These are phyloP conservation scores for Glaucomys volans DNA, from an alignment of 2,113 vertebrate species.

Conservation along the genomic window DNA sequence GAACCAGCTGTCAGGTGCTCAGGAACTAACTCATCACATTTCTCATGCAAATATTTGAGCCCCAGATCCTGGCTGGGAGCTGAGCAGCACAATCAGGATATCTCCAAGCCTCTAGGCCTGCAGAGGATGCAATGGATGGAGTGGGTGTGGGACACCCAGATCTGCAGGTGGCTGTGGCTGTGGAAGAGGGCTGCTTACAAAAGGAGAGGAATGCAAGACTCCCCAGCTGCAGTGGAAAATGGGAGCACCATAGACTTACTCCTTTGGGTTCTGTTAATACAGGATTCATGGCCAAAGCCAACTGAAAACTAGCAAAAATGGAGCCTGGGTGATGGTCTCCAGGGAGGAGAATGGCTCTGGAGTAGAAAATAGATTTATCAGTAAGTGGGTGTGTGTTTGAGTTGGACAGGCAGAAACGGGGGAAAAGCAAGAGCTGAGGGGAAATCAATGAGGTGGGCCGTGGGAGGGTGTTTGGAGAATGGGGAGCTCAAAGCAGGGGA, in stretches of 20 bases:
- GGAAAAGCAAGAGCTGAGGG: background rate
- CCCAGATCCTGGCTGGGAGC: too few relatives aligned
- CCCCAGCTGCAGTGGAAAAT: too few relatives aligned
- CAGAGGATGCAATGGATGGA: background rate
- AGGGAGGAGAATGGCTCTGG: too few relatives aligned
- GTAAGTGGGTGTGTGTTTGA: background rate
- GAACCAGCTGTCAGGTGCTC: too few relatives aligned
- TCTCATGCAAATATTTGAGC: background rate
- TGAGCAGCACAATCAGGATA: background rate
- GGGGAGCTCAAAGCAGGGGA: background rate
- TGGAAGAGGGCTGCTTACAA: background rate
- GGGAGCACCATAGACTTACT: background rate
- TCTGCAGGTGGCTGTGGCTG: background rate
- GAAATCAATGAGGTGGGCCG: fast-evolving
- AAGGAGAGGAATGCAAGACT: fast-evolving
- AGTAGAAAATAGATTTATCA: background rate
- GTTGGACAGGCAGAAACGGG: background rate
- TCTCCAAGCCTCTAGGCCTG: too few relatives aligned
- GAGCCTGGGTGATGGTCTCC: background rate
- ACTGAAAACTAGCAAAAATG: background rate
- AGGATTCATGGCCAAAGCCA: background rate
- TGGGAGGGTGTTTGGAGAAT: fast-evolving
- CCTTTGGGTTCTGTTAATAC: background rate
- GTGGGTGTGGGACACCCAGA: background rate
- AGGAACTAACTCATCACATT: background rate